Conservation (phyloP, 2,113 vertebrate genomes). For the Lasiurus cinereus region DNA sequence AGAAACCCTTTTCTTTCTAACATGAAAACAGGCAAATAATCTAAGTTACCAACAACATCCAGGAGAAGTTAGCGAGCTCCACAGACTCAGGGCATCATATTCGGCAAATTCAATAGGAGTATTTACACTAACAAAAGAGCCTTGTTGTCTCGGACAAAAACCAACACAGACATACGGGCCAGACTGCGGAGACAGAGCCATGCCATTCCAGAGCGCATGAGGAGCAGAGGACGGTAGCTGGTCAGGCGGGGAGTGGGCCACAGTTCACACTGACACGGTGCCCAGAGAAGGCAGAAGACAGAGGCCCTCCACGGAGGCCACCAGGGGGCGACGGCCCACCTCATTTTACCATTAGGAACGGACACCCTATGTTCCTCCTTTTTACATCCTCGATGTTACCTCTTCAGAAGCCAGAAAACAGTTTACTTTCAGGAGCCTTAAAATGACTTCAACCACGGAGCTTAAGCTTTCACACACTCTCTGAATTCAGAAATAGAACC, state of each 20-base stretch:
- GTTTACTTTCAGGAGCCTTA: not conserved
- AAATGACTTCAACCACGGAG: not conserved
- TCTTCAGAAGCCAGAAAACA: not conserved
- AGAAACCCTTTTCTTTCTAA: not conserved
- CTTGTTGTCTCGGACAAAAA: not conserved
- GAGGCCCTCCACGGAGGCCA: not conserved
- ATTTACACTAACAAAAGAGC: not conserved
- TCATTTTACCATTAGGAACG: not conserved
- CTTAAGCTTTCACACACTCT: not conserved
- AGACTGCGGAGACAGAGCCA: not conserved
- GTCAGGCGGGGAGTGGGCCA: not conserved
- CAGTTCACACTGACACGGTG: not conserved
- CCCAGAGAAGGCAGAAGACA: not conserved
- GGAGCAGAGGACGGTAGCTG: not conserved
- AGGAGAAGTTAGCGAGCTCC: not conserved
- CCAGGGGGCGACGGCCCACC: not conserved
- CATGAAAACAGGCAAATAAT: not conserved
- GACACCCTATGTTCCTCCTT: not conserved
- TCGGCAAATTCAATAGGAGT: not conserved
- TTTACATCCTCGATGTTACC: not conserved
- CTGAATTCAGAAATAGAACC: slow-evolving; percentile 15
- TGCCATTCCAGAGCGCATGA: not conserved
- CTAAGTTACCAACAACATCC: not conserved
- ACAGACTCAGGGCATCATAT: not conserved
- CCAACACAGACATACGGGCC: not conserved